Conservation (phyloP, 1,140 invertebrate genomes). For the Psilanteris sp. region DNA sequence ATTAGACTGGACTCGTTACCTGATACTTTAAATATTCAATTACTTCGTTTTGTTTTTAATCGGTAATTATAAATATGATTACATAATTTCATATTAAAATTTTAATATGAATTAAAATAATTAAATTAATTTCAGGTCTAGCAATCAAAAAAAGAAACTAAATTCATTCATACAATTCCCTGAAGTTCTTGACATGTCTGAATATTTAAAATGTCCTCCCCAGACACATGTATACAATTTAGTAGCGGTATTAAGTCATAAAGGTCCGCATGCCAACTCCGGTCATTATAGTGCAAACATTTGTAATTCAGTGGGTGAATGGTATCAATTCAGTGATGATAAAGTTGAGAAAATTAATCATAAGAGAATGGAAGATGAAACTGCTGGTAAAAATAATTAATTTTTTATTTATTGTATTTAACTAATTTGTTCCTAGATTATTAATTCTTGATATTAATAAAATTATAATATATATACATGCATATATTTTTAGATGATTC, state of each 20-base stretch:
- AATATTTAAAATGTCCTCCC: slow-evolving; percentile 76
- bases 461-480: too few relatives aligned
- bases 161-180: slow-evolving; percentile 85
- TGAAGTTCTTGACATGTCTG: slow-evolving; percentile 84
- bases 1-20: slow-evolving; percentile 83
- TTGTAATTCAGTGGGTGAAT: slow-evolving; percentile 80
- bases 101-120: too few relatives aligned
- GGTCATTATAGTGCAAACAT: slow-evolving; percentile 86
- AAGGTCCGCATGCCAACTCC: slow-evolving; percentile 84
- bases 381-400: slow-evolving; percentile 48
- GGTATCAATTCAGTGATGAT: slow-evolving; percentile 87
- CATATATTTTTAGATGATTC: slow-evolving; percentile 69
- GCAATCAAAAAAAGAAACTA: slow-evolving; percentile 85
- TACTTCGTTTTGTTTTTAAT: slow-evolving; percentile 86
- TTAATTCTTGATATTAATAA: too few relatives aligned
- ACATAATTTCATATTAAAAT: slow-evolving; percentile 3
- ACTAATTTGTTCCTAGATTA: too few relatives aligned
- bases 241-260: slow-evolving; percentile 85
- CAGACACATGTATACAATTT: slow-evolving; percentile 82
- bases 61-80: slow-evolving; percentile 76
- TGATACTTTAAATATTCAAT: slow-evolving; percentile 86
- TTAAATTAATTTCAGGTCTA: slow-evolving; percentile 77
- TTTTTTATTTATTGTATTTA: slow-evolving; percentile 1
- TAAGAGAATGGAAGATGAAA: slow-evolving; percentile 78
- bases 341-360: slow-evolving; percentile 82